Evolutionary conservation across 1,140 invertebrate genomes (phyloP), one percentile per base, ranked within the genome.

Genomic region (Berghia stephanieae): DNA sequence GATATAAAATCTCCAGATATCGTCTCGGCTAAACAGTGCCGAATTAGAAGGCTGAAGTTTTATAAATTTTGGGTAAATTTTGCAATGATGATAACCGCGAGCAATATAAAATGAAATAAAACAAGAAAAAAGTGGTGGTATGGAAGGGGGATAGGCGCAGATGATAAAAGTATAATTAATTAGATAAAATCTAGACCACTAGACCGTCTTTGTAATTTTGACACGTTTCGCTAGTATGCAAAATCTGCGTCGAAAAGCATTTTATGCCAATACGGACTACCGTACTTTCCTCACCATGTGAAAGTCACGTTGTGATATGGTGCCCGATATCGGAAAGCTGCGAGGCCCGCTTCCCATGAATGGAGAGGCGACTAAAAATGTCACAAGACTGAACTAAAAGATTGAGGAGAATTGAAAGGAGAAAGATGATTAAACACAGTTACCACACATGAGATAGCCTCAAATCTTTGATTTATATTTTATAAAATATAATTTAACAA

Each of bases 221-320:
- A 49, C 10, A 49, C 10, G n/a, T 49, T 49, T 13, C 10, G 46
- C 10, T 49, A 10, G n/a, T n/a, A 49, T 49, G n/a, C 46, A 49
- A 49, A 49, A 49, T 13, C n/a, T 66, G 6, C 31, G n/a, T n/a
- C n/a, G n/a, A n/a, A n/a, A n/a, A n/a, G n/a, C n/a, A n/a, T n/a
- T n/a, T n/a, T n/a, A n/a, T n/a, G n/a, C n/a, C n/a, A n/a, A n/a
- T n/a, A n/a, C n/a, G n/a, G n/a, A n/a, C n/a, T n/a, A n/a, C n/a
- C n/a, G n/a, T n/a, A n/a, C n/a, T n/a, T 24, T 21, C 67, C n/a
- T 40, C 24, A 44, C 68, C 68, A 71, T 44, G 68, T 71, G 68
- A 71, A 71, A 71, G 43, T 71, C 68, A 71, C 68, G 68, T 71
- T 71, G 68, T 31, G 68, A 16, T 49, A 49, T n/a, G n/a, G n/a